These are phyloP conservation scores for Anhinga anhinga DNA, from an alignment of 2,113 vertebrate species.

Conservation along the genomic window DNA sequence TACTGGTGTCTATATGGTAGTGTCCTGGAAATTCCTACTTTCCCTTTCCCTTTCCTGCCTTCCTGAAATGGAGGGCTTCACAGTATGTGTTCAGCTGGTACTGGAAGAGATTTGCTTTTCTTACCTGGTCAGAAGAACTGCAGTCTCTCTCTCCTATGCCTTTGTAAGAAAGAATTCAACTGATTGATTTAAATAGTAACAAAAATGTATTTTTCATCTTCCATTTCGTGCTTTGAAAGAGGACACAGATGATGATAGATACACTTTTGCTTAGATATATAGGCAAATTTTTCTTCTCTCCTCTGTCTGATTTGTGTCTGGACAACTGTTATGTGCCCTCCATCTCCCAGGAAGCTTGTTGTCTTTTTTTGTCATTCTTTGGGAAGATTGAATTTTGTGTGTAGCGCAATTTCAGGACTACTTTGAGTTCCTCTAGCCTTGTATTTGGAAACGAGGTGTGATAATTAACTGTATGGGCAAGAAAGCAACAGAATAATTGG, in stretches of 20 bases:
- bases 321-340: background rate
- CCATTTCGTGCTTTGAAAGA: background rate
- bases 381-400: background rate
- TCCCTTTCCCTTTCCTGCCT: background rate
- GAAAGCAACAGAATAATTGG: background rate
- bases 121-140: background rate
- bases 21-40: background rate
- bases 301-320: background rate
- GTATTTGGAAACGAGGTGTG: background rate
- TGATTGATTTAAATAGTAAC: background rate
- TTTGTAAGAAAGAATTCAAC: background rate
- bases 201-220: background rate
- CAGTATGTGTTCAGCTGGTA: background rate
- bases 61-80: background rate
- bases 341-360: background rate
- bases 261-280: background rate
- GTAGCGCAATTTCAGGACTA: background rate
- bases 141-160: background rate
- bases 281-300: background rate
- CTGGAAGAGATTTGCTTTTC: background rate
- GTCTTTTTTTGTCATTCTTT: background rate
- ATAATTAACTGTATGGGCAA: background rate
- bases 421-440: background rate
- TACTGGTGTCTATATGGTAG: background rate
- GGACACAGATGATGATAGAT: background rate